Base-by-base conservation (phyloP, 2,797 vertebrate species). In the Sibirionetta formosa region DNA sequence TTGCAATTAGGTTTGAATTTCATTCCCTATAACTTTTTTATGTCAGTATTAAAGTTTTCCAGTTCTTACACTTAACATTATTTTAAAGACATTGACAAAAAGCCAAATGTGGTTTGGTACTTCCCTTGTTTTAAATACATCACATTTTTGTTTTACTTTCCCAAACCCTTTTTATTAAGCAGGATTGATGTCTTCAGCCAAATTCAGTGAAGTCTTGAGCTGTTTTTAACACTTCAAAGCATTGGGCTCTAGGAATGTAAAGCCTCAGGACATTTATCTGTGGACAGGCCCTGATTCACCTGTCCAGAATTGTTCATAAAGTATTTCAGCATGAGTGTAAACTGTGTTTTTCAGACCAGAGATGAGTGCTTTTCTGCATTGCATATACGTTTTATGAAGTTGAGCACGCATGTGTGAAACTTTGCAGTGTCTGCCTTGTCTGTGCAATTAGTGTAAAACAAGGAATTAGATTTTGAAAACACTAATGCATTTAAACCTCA, bases 181-280 rank as follows among this genome's bases (percentile, higher is more conserved):
- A 61, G 58, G 2, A 23, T 54, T 58, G 85, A 20, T 78, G 58
- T 65, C 63, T 91, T 65, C 35, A 71, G 50, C 57, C 65, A 63
- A 57, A 3, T 90, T 77, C 70, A 86, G 65, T 79, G 82, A 88
- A 90, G 77, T 81, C 65, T 51, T 76, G 19, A 24, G 66, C 44
- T 83, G 63, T 19, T 86, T 61, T 90, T 91, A 94, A 27, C 91
- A 95, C 88, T 93, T 96, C 90, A 93, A 88, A 95, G 86, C 60
- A 22, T 1, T 54, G 19, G 61, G 40, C 53, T 86, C 9, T 38
- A 31, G 79, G 96, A 94, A 84, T 90, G 66, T 46, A 31, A 58
- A 60, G 82, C 96, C 88, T 66, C 53, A 20, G 91, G 95, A 38
- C 77, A 70, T n/a, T 57, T 64, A 58, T 31, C 48, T 80, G 1